Conservation (phyloP, 2,888 invertebrate species). For the Pardosa pseudoannulata region DNA sequence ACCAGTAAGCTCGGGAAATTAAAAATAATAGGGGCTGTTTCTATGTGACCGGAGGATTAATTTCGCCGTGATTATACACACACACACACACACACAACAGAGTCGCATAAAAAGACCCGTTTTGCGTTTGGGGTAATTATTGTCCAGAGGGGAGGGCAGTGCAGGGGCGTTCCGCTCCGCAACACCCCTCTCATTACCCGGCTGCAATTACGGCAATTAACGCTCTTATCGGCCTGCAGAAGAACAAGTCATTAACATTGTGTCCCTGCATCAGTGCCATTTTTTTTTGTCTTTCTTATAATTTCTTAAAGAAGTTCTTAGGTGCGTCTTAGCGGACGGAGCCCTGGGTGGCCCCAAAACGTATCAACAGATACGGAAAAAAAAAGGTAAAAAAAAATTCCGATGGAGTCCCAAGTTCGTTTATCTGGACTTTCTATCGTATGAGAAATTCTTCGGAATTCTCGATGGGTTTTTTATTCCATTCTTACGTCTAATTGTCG, state of each 20-base stretch:
- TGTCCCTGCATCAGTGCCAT: neutral
- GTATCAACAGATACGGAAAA: neutral
- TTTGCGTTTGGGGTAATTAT: neutral
- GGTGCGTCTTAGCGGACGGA: neutral
- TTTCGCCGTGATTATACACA: too few relatives aligned
- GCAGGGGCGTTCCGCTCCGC: constrained; percentile 32
- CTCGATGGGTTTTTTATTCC: neutral
- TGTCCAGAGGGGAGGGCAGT: neutral
- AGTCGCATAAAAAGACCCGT: neutral
- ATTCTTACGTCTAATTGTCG: neutral
- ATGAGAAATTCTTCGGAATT: neutral
- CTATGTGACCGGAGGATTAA: too few relatives aligned
- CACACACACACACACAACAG: neutral
- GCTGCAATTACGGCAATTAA: constrained; percentile 60
- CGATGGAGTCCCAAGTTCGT: neutral
- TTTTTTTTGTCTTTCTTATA: neutral
- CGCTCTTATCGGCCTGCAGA: constrained; percentile 36
- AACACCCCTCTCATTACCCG: constrained; percentile 46
- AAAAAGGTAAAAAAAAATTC: too few relatives aligned
- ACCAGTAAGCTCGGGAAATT: too few relatives aligned
- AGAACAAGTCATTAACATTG: neutral
- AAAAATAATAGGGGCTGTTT: too few relatives aligned
- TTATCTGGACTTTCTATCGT: neutral
- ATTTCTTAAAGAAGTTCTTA: neutral
- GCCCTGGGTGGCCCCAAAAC: neutral